Evolutionary conservation across 2,113 vertebrate species (phyloP).

Genomic region (Neomonachus schauinslandi): DNA sequence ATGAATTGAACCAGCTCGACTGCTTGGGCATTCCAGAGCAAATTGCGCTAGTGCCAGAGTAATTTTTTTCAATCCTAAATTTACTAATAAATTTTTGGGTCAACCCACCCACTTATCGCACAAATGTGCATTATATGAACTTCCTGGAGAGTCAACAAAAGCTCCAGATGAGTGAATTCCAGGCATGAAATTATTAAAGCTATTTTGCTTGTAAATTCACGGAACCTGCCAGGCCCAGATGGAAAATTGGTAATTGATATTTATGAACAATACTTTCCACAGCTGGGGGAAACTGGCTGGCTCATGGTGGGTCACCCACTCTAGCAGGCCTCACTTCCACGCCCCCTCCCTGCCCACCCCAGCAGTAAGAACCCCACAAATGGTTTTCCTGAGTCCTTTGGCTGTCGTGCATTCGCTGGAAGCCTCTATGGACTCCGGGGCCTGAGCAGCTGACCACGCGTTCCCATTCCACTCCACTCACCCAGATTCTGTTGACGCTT

Average conservation of each 20-base stretch:
- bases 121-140: constrained; percentile 35
- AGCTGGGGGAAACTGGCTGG: constrained; percentile 54
- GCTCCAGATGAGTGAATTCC: constrained; percentile 32
- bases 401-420: background rate
- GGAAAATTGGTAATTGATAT: constrained; percentile 61
- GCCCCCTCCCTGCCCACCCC: background rate
- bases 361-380: background rate
- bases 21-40: background rate
- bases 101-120: constrained; percentile 58
- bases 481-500: constrained; percentile 65
- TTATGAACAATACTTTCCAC: constrained; percentile 48
- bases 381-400: background rate
- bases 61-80: constrained; percentile 55
- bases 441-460: background rate
- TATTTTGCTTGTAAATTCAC: constrained; percentile 49
- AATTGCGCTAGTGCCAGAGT: background rate
- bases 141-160: constrained; percentile 69
- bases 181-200: constrained; percentile 64
- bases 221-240: constrained; percentile 39
- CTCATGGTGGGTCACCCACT: background rate
- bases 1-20: background rate
- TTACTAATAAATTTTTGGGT: constrained; percentile 55
- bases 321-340: background rate
- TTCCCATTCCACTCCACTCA: background rate
- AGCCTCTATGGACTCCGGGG: background rate